These are phyloP conservation scores for Drosophila obscura DNA, from an alignment of 1,140 invertebrate species.

Conservation along the genomic window DNA sequence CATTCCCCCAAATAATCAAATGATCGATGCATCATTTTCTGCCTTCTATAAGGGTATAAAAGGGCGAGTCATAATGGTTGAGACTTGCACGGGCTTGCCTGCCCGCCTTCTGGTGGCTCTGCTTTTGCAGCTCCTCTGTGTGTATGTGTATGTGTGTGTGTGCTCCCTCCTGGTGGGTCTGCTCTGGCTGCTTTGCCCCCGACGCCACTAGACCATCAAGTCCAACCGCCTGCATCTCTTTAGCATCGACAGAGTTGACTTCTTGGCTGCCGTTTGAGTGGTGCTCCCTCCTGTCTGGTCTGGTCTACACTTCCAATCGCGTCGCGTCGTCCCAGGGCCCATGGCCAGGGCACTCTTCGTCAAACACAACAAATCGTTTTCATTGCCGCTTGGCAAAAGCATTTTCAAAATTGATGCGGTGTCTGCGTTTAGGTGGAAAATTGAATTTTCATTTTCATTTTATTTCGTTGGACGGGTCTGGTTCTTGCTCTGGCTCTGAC, in stretches of 20 bases:
- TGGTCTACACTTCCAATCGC: constrained; percentile 32
- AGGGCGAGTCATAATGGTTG: constrained; percentile 6
- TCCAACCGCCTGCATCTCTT: constrained; percentile 69
- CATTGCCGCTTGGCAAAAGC: constrained; percentile 64
- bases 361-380: constrained; percentile 79
- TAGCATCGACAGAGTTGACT: constrained; percentile 66
- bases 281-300: constrained; percentile 42
- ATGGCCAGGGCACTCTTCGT: constrained; percentile 34
- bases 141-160: too few relatives aligned
- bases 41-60: too few relatives aligned
- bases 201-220: too few relatives aligned
- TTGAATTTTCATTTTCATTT: constrained; percentile 82
- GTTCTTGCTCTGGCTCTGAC: constrained; percentile 16
- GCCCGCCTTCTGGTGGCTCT: too few relatives aligned
- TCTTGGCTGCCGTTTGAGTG: constrained; percentile 64
- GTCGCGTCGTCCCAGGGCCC: background rate
- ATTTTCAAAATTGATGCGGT: constrained; percentile 82
- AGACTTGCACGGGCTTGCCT: too few relatives aligned
- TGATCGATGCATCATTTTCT: too few relatives aligned
- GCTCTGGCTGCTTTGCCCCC: constrained; percentile 3
- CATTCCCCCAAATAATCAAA: too few relatives aligned
- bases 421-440: constrained; percentile 83
- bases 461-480: constrained; percentile 26
- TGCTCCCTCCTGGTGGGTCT: constrained; percentile 4
- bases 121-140: too few relatives aligned